These are phyloP conservation scores for Scelioninae gen. 1 DNA, from an alignment of 2,888 invertebrate species.

Conservation along the genomic window DNA sequence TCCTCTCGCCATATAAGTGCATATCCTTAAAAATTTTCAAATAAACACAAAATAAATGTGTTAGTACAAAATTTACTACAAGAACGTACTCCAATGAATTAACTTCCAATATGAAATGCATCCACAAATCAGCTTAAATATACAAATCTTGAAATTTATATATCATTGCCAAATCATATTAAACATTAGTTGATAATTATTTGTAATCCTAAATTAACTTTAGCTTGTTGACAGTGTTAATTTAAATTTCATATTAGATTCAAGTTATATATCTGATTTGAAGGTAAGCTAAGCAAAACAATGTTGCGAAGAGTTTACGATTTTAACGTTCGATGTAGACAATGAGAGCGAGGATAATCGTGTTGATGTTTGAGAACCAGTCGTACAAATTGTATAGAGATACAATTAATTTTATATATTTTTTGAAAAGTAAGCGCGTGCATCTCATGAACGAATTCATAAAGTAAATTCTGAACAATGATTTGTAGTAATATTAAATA, in stretches of 20 bases:
- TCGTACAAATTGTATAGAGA: constrained; percentile 58
- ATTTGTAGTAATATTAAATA: constrained; percentile 49
- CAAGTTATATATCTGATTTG: constrained; percentile 9
- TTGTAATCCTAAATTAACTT: constrained; percentile 16
- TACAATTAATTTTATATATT: constrained; percentile 45
- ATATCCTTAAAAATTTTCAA: too few species aligned
- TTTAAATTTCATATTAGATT: constrained; percentile 6
- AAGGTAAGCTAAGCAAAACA: background rate
- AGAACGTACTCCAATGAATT: constrained; percentile 5
- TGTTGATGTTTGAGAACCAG: constrained; percentile 8
- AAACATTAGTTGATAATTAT: constrained; percentile 24
- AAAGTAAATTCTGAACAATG: constrained; percentile 4
- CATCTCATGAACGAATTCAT: background rate
- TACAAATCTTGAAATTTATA: constrained; percentile 7
- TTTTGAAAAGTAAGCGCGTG: constrained; percentile 24
- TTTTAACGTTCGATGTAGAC: background rate
- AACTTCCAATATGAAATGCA: constrained; percentile 10
- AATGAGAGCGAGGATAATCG: constrained; percentile 20
- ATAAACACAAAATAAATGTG: background rate
- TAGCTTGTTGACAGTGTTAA: constrained; percentile 24
- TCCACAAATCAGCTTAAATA: constrained; percentile 17
- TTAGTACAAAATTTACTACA: constrained; percentile 53
- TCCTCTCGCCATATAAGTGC: too few species aligned
- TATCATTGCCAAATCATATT: constrained; percentile 47
- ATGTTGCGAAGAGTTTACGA: background rate